Conservation (phyloP, 2,113 vertebrate species). For the Istiophorus platypterus region DNA sequence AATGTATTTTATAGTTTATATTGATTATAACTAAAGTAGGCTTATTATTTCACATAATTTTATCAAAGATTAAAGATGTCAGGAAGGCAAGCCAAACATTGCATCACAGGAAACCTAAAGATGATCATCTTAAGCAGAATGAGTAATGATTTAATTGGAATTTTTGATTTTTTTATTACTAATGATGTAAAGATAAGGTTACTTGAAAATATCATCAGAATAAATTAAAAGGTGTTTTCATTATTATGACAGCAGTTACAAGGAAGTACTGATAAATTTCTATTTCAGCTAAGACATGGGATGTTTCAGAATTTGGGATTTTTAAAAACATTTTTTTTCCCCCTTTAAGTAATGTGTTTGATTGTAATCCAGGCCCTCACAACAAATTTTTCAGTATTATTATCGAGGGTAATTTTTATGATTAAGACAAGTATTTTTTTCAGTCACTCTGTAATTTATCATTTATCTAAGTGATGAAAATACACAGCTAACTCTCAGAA, state of each 20-base stretch:
- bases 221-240: background rate
- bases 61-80: no score
- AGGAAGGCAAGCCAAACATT: no score
- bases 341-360: constrained; percentile 15
- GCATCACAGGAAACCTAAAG: background rate
- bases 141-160: background rate
- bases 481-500: constrained; percentile 5
- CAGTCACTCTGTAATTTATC: constrained; percentile 8
- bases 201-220: no score
- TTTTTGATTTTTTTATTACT: background rate
- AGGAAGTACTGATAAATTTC: background rate
- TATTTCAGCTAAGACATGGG: background rate
- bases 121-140: background rate
- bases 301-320: background rate
- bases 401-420: constrained; percentile 32
- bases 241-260: background rate
- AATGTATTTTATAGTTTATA: background rate
- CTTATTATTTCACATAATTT: background rate
- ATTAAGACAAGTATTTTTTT: constrained; percentile 45
- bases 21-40: background rate
- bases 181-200: background rate
- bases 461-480: constrained; percentile 11
- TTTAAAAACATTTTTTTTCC: background rate
- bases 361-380: background rate
- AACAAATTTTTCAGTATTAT: constrained; percentile 18